Percentiles rank a stretch among this genome's conserved stretches.
These are phyloP conservation scores for Cenopis cana DNA, from an alignment of 2,888 invertebrate species.

Conservation along the genomic window DNA sequence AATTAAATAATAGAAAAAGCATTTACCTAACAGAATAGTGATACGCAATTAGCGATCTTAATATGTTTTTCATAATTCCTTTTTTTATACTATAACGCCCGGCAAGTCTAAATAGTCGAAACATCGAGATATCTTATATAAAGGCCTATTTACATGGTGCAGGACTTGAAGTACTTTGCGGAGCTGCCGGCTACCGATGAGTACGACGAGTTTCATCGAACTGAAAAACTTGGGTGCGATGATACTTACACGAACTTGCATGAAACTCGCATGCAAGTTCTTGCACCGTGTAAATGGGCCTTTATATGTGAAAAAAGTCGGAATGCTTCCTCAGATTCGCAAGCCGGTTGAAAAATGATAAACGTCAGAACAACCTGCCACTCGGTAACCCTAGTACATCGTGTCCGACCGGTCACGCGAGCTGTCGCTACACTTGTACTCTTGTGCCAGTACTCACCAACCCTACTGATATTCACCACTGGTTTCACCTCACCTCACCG, in stretches of 20 bases:
- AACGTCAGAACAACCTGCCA: not conserved
- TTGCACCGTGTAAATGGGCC: too few relatives aligned
- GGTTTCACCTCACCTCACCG: not conserved
- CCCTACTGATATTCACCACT: constrained; percentile 43
- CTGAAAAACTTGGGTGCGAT: too few relatives aligned
- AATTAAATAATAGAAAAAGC: not conserved
- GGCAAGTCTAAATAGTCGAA: not conserved
- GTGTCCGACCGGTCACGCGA: constrained; percentile 77
- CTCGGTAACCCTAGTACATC: constrained; percentile 54
- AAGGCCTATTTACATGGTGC: too few relatives aligned
- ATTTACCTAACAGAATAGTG: not conserved
- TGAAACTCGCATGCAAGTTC: too few relatives aligned
- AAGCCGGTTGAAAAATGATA: not conserved
- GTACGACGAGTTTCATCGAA: too few relatives aligned
- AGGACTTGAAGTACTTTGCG: too few relatives aligned
- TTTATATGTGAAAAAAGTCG: not conserved
- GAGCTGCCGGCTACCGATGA: too few relatives aligned
- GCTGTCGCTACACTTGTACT: constrained; percentile 50
- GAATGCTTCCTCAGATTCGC: not conserved
- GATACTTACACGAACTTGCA: too few relatives aligned
- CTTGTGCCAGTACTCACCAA: constrained; percentile 48
- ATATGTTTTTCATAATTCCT: too few relatives aligned
- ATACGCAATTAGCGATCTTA: too few relatives aligned
- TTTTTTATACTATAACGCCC: not conserved
- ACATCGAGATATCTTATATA: too few relatives aligned